phyloP scores from a whole-genome alignment of 1,140 invertebrate species.

The Contarinia nasturtii region DNA sequence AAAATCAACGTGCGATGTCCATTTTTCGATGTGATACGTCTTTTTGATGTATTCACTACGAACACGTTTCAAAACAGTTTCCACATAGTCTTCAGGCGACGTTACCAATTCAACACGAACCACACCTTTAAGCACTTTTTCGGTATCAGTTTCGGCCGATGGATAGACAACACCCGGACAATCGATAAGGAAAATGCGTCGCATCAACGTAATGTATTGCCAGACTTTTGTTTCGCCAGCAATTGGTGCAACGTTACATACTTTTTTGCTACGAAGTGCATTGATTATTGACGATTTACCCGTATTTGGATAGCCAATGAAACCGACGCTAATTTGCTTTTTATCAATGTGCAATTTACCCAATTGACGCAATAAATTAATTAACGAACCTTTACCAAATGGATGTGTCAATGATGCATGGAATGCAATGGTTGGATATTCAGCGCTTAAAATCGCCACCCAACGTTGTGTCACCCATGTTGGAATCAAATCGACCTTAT shows the following conservation, averaged over 20 bases:
- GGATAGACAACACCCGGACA: constrained; percentile 98
- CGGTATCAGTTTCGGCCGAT: constrained; percentile 74
- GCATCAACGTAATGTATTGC: constrained; percentile 99
- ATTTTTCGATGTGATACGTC: constrained; percentile 75
- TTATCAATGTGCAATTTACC: constrained; percentile 88
- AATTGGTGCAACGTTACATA: constrained; percentile 96
- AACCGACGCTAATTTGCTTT: constrained; percentile 96
- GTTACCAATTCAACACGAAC: constrained; percentile 90
- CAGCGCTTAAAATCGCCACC: constrained; percentile 79
- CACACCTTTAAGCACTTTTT: constrained; percentile 90
- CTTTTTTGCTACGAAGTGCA: constrained; percentile 82
- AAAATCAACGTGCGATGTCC: constrained; percentile 71
- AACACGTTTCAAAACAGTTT: constrained; percentile 68
- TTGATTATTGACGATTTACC: constrained; percentile 99
- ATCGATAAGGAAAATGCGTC: constrained; percentile 93
- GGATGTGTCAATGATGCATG: constrained; percentile 95
- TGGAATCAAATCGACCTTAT: constrained; percentile 90
- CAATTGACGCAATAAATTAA: constrained; percentile 91
- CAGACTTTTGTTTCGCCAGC: constrained; percentile 99
- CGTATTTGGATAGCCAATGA: constrained; percentile 98
- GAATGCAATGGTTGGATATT: constrained; percentile 96
- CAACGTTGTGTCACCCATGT: constrained; percentile 94
- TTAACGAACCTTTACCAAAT: constrained; percentile 95
- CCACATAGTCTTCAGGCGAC: constrained; percentile 88
- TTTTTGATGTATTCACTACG: constrained; percentile 76